Percentiles rank a stretch among this genome's conserved stretches.
phyloP scores from a whole-genome alignment of 1,140 invertebrate genomes.

The Drosophila triauraria region DNA sequence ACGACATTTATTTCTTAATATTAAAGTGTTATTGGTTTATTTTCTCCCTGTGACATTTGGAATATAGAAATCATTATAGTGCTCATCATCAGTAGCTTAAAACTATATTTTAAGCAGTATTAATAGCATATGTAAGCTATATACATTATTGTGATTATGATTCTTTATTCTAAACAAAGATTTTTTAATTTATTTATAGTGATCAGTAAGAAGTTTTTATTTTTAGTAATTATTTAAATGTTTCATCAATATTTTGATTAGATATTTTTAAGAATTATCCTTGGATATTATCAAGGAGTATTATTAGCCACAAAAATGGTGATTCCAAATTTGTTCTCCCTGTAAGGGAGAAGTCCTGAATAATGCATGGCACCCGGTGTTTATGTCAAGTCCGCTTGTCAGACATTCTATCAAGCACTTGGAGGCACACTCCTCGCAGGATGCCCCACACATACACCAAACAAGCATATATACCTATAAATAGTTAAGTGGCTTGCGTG shows the following conservation, averaged over 20 bases:
- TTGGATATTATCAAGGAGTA: no score
- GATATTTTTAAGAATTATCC: no score
- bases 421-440: conserved; percentile 15
- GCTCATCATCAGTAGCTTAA: no score
- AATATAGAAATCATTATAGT: no score
- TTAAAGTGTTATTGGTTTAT: background rate
- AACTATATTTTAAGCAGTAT: no score
- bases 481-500: conserved; percentile 53
- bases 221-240: background rate
- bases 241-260: no score
- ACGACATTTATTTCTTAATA: background rate
- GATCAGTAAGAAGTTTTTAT: background rate
- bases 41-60: no score
- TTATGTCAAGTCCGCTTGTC: conserved; percentile 49
- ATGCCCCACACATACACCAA: conserved; percentile 6
- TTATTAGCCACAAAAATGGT: no score
- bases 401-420: conserved; percentile 36
- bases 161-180: no score
- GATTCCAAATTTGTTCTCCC: background rate
- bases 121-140: no score
- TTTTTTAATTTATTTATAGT: background rate
- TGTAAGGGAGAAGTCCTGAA: conserved; percentile 13
- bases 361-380: conserved; percentile 47
- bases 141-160: no score
- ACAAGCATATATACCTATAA: conserved; percentile 37